Evolutionary conservation across 1,140 invertebrate species (phyloP).

Genomic region (Rhyacophila brunnea): DNA sequence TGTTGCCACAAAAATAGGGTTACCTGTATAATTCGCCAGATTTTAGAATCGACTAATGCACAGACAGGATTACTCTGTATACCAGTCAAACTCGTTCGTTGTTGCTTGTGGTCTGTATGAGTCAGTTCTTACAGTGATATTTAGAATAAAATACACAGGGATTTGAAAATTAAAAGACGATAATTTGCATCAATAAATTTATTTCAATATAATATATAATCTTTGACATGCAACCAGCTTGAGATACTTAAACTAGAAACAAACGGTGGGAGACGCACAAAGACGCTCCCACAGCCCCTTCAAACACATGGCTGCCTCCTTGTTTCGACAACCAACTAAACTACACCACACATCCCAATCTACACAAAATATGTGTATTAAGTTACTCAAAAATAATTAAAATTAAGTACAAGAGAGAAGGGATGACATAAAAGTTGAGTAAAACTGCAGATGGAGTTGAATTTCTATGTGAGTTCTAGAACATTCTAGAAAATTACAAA

Average conservation of each 20-base stretch:
- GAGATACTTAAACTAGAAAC: conserved; percentile 18
- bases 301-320: conserved; percentile 21
- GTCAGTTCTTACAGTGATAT: too few relatives aligned
- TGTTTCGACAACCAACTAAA: background rate
- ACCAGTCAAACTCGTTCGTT: too few relatives aligned
- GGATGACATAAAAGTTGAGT: background rate
- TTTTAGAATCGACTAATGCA: too few relatives aligned
- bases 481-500: background rate
- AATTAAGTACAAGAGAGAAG: background rate
- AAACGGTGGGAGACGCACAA: background rate
- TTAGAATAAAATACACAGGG: too few relatives aligned
- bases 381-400: background rate
- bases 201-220: conserved; percentile 32
- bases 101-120: too few relatives aligned
- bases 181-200: conserved; percentile 23
- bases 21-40: too few relatives aligned
- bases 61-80: too few relatives aligned
- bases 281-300: background rate
- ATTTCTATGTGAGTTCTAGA: background rate
- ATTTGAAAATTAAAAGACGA: too few relatives aligned
- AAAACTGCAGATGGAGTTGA: background rate
- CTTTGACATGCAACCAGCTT: conserved; percentile 31
- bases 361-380: background rate
- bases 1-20: too few relatives aligned
- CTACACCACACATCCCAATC: background rate